phyloP scores from a whole-genome alignment of 2,113 vertebrate genomes.

The Thamnophis sirtalis region DNA sequence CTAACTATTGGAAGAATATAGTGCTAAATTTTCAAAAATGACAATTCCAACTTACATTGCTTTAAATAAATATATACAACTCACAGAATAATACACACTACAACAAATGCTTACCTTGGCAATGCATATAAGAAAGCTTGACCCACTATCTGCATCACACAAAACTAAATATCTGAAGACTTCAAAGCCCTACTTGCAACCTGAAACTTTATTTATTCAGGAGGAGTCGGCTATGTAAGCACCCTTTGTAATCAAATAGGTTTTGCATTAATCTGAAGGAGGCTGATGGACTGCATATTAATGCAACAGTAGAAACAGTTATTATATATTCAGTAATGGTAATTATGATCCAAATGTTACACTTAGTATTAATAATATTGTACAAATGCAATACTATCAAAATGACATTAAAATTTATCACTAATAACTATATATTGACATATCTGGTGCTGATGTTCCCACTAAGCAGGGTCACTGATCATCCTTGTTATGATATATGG shows the following conservation, averaged over 20 bases:
- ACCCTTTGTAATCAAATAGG: not conserved
- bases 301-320: not conserved
- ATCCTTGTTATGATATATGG: not conserved
- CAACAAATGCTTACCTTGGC: conserved; percentile 45
- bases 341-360: not conserved
- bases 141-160: conserved; percentile 45
- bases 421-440: not conserved
- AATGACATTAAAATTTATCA: not conserved
- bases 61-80: conserved; percentile 63
- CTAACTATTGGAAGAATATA: conserved; percentile 60
- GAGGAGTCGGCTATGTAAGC: not conserved
- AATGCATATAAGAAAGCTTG: conserved; percentile 20
- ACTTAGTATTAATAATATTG: not conserved
- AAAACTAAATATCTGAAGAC: conserved; percentile 29
- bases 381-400: not conserved
- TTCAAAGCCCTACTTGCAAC: conserved; percentile 32
- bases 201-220: not conserved
- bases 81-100: conserved; percentile 50
- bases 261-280: not conserved
- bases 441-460: not conserved
- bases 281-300: not conserved
- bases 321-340: not conserved
- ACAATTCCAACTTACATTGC: conserved; percentile 53
- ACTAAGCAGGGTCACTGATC: not conserved
- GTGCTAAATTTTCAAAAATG: conserved; percentile 55